Evolutionary conservation across 1,140 invertebrate genomes (phyloP).

Genomic region (Rhyacophila brunnea): DNA sequence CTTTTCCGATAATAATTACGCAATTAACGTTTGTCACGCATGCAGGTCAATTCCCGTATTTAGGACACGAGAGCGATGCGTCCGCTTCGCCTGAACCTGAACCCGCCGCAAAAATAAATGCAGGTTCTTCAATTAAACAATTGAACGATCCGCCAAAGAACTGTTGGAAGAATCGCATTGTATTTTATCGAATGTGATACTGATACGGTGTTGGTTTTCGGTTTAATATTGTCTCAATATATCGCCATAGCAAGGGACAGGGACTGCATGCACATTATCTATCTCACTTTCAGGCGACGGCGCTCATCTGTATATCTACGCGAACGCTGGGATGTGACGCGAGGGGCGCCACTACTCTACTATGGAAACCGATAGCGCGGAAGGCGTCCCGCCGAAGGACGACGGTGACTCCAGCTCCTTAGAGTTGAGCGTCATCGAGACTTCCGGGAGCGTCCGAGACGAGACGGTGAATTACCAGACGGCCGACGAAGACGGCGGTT

Average conservation of each 20-base stretch:
- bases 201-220: no score
- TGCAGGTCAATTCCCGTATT: neutral
- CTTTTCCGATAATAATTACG: slow-evolving; percentile 2
- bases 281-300: no score
- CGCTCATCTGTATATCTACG: no score
- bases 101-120: neutral
- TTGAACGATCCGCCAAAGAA: no score
- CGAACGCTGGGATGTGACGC: slow-evolving; percentile 3
- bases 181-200: no score
- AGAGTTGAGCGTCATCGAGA: slow-evolving; percentile 36
- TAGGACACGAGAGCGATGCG: slow-evolving; percentile 4
- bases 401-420: slow-evolving; percentile 6
- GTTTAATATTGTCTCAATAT: no score
- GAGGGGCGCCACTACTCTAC: neutral
- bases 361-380: slow-evolving; percentile 12
- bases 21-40: slow-evolving; percentile 1
- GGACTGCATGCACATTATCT: no score
- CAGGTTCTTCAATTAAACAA: neutral
- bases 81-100: neutral
- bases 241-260: no score
- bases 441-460: slow-evolving; percentile 42
- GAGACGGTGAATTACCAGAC: slow-evolving; percentile 41
- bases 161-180: no score
- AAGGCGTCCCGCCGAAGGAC: neutral
- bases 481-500: slow-evolving; percentile 48